Evolutionary conservation across 2,113 vertebrate genomes (phyloP).

Genomic region (Ictidomys tridecemlineatus): DNA sequence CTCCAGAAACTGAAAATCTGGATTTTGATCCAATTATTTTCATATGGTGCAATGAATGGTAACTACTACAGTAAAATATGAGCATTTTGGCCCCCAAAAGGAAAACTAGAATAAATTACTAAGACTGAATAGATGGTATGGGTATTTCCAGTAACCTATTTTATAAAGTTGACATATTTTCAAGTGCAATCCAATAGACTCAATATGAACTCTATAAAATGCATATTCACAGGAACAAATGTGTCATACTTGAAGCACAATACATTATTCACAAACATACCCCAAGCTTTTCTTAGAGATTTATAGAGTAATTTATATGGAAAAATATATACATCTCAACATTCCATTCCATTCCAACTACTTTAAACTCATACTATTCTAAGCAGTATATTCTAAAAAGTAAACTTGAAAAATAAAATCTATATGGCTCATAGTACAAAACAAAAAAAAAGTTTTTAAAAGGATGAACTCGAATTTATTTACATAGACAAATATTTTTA

Average conservation of each 20-base stretch:
- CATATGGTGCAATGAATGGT: not conserved
- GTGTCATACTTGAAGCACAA: slow-evolving; percentile 10
- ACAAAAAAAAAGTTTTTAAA: not conserved
- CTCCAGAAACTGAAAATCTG: slow-evolving; percentile 44
- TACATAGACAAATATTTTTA: slow-evolving; percentile 6
- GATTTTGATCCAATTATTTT: slow-evolving; percentile 36
- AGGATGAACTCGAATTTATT: slow-evolving; percentile 20
- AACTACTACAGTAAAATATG: slow-evolving; percentile 45
- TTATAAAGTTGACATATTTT: slow-evolving; percentile 48
- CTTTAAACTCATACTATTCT: slow-evolving; percentile 6
- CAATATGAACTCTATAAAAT: slow-evolving; percentile 54
- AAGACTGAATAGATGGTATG: not conserved
- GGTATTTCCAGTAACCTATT: slow-evolving; percentile 21
- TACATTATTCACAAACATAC: slow-evolving; percentile 25
- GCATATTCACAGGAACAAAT: slow-evolving; percentile 42
- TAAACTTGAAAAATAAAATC: slow-evolving; percentile 51
- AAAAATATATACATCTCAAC: slow-evolving; percentile 55
- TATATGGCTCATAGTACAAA: not conserved
- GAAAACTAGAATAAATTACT: slow-evolving; percentile 35
- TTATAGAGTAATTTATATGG: slow-evolving; percentile 57
- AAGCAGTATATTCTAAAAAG: not conserved
- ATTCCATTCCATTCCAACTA: slow-evolving; percentile 27
- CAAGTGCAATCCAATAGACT: slow-evolving; percentile 7
- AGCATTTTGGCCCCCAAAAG: not conserved
- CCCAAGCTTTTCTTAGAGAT: slow-evolving; percentile 30